Base-by-base conservation (phyloP, 2,797 vertebrate genomes). In the Mormyrus hasselquistii region DNA sequence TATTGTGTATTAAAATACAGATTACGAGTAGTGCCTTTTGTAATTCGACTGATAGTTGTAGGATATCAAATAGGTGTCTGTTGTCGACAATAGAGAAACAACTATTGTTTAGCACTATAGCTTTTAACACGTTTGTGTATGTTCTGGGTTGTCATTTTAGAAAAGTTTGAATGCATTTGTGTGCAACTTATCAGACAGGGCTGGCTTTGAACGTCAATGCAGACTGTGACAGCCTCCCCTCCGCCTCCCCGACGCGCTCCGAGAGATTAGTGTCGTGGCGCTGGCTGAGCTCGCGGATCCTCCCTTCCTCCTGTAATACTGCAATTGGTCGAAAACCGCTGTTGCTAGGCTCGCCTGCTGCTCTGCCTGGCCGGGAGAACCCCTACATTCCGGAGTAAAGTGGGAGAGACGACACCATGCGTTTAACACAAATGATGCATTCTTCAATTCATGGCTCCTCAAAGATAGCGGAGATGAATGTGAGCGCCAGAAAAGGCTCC, bases 301-400 rank as follows among this genome's bases (percentile, higher is more conserved):
- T 73, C 86, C 86, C 86, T 69, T 62, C 53, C 53, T 82, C 19
- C 89, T 65, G 89, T 59, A 85, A 76, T 62, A 88, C 89, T 88
- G 87, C 87, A 79, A 90, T 90, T 90, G 89, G 89, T 55, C 4
- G 82, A 88, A 65, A 85, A 84, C 76, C 62, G 59, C 57, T 90
- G 89, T 90, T 90, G 89, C 89, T 90, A 90, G 87, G 89, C 89
- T 90, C 87, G 57, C 59, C 87, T 87, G 87, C 89, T 90, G 89
- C 89, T 90, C 87, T 90, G 89, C 87, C 82, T 38, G 44, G 38
- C 86, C 69, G 50, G 79, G 57, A 12, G 59, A 84, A 49, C 47
- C 82, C 34, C 76, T 73, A 76, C 79, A 90, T 90, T 90, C 89
- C 89, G 50, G 87, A 62, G 44, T 22, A 87, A 49, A 83, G 53